These are phyloP conservation scores for Anas platyrhynchos DNA, from an alignment of 2,113 vertebrate genomes.

Conservation along the genomic window DNA sequence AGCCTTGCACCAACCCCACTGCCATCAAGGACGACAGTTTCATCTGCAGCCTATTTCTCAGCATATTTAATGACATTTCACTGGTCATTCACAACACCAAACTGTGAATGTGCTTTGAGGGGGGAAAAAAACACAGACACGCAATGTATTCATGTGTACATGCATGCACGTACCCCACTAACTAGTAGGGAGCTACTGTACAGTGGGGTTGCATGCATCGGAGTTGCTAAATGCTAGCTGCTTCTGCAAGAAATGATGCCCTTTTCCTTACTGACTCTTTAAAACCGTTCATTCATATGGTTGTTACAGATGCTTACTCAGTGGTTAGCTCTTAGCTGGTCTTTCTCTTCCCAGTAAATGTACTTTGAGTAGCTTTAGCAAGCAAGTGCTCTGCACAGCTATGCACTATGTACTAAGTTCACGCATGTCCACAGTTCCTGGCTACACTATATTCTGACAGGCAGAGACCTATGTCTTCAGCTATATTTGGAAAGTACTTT, in stretches of 20 bases:
- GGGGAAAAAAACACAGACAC: no score
- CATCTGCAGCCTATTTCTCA: neutral
- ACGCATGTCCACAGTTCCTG: accelerated
- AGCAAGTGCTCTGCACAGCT: neutral
- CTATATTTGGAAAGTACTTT: neutral
- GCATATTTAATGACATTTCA: neutral
- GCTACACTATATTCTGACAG: neutral
- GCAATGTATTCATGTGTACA: accelerated
- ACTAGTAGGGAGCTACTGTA: neutral
- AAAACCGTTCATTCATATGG: neutral
- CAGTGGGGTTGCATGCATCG: no score
- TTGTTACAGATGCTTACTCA: neutral
- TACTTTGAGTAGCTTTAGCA: neutral
- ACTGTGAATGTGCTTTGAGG: neutral
- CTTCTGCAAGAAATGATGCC: neutral
- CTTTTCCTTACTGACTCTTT: neutral
- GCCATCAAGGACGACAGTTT: neutral
- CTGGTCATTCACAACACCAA: neutral
- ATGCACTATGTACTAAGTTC: neutral
- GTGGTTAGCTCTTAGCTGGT: no score
- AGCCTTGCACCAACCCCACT: neutral
- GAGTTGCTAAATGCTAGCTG: neutral
- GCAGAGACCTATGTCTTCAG: neutral
- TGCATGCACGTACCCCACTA: neutral
- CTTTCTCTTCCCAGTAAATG: neutral